Evolutionary conservation across 1,140 invertebrate genomes (phyloP).

Genomic region (Sinella curviseta): DNA sequence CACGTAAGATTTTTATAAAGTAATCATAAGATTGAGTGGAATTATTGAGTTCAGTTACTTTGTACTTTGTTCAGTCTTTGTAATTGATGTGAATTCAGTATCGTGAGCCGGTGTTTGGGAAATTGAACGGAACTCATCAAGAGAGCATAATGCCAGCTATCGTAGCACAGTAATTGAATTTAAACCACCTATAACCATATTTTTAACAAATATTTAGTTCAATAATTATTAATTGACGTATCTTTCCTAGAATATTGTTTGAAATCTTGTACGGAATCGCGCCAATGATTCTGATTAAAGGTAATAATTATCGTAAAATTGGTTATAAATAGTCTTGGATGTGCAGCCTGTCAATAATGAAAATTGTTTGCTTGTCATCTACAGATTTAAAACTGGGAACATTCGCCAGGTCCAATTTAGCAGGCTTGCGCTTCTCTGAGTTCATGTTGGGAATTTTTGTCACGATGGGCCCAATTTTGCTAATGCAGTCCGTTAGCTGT

Average conservation of each 20-base stretch:
- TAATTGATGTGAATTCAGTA: not conserved
- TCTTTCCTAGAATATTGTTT: not conserved
- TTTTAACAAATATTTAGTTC: not conserved
- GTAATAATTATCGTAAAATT: not conserved
- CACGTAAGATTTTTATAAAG: not conserved
- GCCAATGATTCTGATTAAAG: not conserved
- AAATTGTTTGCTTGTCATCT: no score
- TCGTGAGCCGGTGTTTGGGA: not conserved
- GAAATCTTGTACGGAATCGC: not conserved
- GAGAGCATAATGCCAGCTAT: not conserved
- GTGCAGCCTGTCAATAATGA: no score
- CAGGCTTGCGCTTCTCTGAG: not conserved
- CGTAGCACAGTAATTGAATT: not conserved
- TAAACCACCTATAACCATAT: no score
- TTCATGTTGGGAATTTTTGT: not conserved
- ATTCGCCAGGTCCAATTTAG: not conserved
- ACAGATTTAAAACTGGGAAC: not conserved
- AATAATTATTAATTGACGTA: not conserved
- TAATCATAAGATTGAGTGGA: no score
- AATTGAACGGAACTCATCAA: conserved; percentile 5
- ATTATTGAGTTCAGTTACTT: no score
- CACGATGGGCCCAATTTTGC: not conserved
- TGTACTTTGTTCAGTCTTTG: not conserved
- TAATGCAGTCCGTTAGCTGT: not conserved
- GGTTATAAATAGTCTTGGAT: no score